Evolutionary conservation across 2,888 invertebrate genomes (phyloP).

Genomic region (Molorchus minor): DNA sequence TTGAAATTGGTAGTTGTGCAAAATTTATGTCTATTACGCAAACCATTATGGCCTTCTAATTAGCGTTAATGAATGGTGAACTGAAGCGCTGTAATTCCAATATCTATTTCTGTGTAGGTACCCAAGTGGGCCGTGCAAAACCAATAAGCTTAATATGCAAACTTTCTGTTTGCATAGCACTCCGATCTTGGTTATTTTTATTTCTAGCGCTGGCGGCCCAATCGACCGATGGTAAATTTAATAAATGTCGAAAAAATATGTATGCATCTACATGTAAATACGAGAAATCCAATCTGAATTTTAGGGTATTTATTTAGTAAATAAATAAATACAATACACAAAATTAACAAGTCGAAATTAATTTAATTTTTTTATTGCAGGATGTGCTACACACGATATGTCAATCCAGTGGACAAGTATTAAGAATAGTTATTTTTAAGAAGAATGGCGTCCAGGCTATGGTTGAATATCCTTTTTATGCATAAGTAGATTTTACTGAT

Average conservation of each 20-base stretch:
- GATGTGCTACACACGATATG: conserved; percentile 98
- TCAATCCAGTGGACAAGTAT: conserved; percentile 92
- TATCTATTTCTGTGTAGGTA: too few relatives aligned
- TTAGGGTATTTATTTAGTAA: too few relatives aligned
- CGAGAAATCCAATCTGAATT: too few relatives aligned
- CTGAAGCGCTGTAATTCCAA: too few relatives aligned
- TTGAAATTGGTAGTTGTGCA: too few relatives aligned
- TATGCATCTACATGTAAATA: too few relatives aligned
- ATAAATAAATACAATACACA: too few relatives aligned
- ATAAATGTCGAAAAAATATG: not conserved
- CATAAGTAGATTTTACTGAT: too few relatives aligned
- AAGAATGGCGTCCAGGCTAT: conserved; percentile 98
- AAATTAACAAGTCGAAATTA: too few relatives aligned
- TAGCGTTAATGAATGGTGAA: not conserved
- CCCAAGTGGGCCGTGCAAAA: too few relatives aligned
- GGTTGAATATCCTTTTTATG: conserved; percentile 96
- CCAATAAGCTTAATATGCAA: conserved; percentile 3
- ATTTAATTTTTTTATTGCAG: conserved; percentile 79
- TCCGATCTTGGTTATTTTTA: conserved; percentile 7
- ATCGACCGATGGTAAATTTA: conserved; percentile 8
- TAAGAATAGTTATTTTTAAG: conserved; percentile 98
- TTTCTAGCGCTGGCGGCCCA: conserved; percentile 4
- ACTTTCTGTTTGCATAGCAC: conserved; percentile 1
- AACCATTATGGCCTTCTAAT: too few relatives aligned
- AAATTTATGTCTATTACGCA: too few relatives aligned